A percentile compares a stretch with the other conserved stretches of the same genome.
Evolutionary conservation across 2,888 invertebrate genomes (phyloP).

Genomic region (Tenthredo scrophulariae): DNA sequence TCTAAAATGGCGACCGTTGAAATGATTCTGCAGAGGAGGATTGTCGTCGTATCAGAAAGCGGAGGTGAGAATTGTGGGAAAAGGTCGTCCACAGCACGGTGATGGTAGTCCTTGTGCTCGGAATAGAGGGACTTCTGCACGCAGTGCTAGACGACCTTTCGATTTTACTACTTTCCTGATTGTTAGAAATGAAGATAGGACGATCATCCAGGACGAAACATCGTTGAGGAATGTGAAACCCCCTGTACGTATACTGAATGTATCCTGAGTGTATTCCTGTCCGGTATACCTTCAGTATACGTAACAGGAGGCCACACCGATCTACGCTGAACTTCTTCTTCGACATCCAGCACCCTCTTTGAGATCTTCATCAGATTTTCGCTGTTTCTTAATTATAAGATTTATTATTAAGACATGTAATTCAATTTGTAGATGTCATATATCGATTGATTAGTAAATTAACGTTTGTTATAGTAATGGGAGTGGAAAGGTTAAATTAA

Average conservation of each 20-base stretch:
- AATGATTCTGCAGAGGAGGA: not conserved
- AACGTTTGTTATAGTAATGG: not conserved
- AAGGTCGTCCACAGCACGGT: slow-evolving; percentile 60
- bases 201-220: not conserved
- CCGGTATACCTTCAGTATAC: slow-evolving; percentile 99
- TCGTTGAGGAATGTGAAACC: slow-evolving; percentile 83
- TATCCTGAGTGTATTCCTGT: slow-evolving; percentile 99
- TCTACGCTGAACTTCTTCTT: slow-evolving; percentile 77
- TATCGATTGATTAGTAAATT: not conserved
- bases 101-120: slow-evolving; percentile 57
- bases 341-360: not conserved
- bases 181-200: not conserved
- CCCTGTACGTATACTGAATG: slow-evolving; percentile 99
- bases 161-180: slow-evolving; percentile 41
- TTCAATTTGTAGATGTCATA: not conserved
- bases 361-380: no score
- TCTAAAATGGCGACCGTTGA: not conserved
- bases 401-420: not conserved
- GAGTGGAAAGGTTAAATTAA: not conserved
- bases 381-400: not conserved
- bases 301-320: slow-evolving; percentile 98
- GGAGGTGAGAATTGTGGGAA: not conserved
- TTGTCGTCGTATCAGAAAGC: not conserved
- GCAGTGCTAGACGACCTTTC: slow-evolving; percentile 62
- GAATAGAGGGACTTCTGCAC: slow-evolving; percentile 59